Evolutionary conservation across 2,113 vertebrate species (phyloP), one percentile per base, ranked within the genome.

Genomic region (Pangasianodon gigas): DNA sequence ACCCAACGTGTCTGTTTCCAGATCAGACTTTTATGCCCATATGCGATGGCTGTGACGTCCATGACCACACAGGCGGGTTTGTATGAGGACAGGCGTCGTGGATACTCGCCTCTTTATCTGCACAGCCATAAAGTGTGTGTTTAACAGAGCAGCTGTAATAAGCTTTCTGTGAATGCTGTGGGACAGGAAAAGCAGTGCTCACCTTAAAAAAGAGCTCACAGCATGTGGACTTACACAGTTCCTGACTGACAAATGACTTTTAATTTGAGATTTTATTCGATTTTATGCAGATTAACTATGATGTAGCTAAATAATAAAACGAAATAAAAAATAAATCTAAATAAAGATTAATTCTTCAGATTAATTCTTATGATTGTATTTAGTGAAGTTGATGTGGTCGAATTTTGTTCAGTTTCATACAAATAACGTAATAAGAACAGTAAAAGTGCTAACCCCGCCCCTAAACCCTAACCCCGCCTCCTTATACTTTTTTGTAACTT

Each of bases 61-160:
- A 54, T 7, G 6, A 69, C 37, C 85, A 52, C 67, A 7, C 19
- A 19, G 3, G 52, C 3, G 21, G 7, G 79, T 26, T 0, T 41
- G 52, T 24, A 32, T 58, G 44, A 11, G 41, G 74, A 26, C 74
- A 48, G 19, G 24, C 9, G 24, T 48, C 44, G 3, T 74, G 37
- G 32, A 74, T 41, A 74, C 37, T 52, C 1, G 16, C 13, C 24
- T 14, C 19, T 81, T 84, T 60, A 84, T 37, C n/a, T 84, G 32
- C 18, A 58, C 14, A 19, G 18, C 54, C 19, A 37, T 84, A 84
- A 84, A 85, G 83, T 85, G 82, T 84, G 79, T 81, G 54, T 87
- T n/a, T 54, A 37, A 37, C 8, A n/a, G 41, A 3, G 56, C 4
- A 65, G 58, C 24, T 14, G 32, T 32, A 75, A 60, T 62, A 11